Conservation (phyloP, 2,888 invertebrate genomes). For the Perizoma affinitatum region DNA sequence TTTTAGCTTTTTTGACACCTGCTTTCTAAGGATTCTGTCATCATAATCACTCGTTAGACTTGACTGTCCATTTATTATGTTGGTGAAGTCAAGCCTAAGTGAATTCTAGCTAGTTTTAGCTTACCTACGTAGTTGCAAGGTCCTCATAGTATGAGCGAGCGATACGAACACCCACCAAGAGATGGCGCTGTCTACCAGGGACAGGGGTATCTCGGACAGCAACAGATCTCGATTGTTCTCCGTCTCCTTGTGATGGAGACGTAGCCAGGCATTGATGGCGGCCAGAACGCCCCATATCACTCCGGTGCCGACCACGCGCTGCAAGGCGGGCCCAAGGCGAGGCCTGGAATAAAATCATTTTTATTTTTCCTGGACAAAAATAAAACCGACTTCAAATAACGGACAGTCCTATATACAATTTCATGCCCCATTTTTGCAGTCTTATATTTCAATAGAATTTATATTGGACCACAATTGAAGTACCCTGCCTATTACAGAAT, state of each 20-base stretch:
- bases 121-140: conserved; percentile 91
- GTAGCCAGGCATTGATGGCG: conserved; percentile 93
- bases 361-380: too few relatives aligned
- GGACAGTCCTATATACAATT: too few relatives aligned
- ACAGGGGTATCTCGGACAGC: conserved; percentile 93
- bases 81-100: too few relatives aligned
- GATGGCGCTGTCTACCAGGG: conserved; percentile 93
- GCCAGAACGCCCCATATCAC: conserved; percentile 92
- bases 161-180: conserved; percentile 98
- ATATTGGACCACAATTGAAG: too few relatives aligned
- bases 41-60: too few relatives aligned
- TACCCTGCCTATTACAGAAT: too few relatives aligned
- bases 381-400: too few relatives aligned
- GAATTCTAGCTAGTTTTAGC: conserved; percentile 12
- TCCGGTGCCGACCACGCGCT: conserved; percentile 94
- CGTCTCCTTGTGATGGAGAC: conserved; percentile 81
- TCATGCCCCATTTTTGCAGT: too few relatives aligned
- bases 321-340: conserved; percentile 93
- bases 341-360: conserved; percentile 86
- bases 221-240: conserved; percentile 76
- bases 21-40: too few relatives aligned
- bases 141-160: conserved; percentile 94
- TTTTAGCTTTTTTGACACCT: too few relatives aligned
- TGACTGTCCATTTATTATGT: too few relatives aligned
- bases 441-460: too few relatives aligned